Evolutionary conservation across 92 coral and sea anemone genomes (phyloP).

Genomic region (Parazoanthus swiftii): DNA sequence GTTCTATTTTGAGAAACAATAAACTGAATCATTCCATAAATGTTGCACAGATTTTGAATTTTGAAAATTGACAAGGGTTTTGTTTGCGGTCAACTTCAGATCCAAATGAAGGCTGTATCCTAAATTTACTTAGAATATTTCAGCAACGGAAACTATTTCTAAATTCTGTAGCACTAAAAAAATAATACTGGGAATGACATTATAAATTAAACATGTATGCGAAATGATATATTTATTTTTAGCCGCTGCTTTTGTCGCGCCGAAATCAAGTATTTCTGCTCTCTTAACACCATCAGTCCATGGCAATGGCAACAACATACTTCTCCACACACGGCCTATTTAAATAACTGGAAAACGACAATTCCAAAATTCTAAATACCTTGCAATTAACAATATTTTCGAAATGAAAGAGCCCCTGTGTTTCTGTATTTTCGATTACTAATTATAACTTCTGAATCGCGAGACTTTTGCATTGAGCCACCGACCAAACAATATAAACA

Average conservation of each 20-base stretch:
- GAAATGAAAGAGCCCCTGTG: background rate
- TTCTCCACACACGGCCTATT: background rate
- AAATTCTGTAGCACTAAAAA: background rate
- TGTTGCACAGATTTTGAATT: background rate
- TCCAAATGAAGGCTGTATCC: no score
- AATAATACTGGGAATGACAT: background rate
- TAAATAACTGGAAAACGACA: slow-evolving; percentile 24
- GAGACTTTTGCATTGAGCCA: background rate
- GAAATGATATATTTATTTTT: background rate
- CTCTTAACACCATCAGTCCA: background rate
- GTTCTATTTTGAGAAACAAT: slow-evolving; percentile 16
- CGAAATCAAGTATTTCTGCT: background rate
- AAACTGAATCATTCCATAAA: background rate
- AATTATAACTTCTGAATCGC: slow-evolving; percentile 19
- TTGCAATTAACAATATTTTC: background rate
- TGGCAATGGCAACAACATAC: background rate
- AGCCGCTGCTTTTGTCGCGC: background rate
- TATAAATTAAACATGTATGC: background rate
- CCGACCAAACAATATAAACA: background rate
- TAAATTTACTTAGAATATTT: background rate
- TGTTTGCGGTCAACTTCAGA: slow-evolving; percentile 1
- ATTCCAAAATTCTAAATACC: background rate
- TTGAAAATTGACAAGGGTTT: background rate
- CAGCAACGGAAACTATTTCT: background rate
- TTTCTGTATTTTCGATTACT: background rate